phyloP scores from a whole-genome alignment of 92 coral and sea anemone species.

The Zoanthus gigantus region DNA sequence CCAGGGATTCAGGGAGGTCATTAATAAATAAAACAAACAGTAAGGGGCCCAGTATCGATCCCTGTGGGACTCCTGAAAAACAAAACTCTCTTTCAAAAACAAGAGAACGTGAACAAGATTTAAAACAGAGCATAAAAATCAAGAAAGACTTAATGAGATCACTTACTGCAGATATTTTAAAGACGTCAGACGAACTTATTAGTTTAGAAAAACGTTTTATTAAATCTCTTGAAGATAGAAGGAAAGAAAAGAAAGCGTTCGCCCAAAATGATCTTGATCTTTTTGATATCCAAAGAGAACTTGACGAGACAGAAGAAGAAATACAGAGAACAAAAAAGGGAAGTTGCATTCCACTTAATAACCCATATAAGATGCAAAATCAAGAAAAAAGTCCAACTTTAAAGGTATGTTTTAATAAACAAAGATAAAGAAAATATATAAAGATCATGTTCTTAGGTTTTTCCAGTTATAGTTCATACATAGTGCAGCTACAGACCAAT shows the following conservation, averaged over 20 bases:
- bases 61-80: too few relatives aligned
- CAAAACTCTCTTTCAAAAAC: constrained; percentile 69
- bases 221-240: constrained; percentile 72
- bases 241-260: constrained; percentile 65
- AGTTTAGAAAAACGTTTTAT: constrained; percentile 76
- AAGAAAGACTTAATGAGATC: constrained; percentile 66
- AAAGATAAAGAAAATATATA: not conserved
- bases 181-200: constrained; percentile 72
- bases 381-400: not conserved
- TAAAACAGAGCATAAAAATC: constrained; percentile 34
- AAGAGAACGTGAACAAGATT: constrained; percentile 58
- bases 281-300: constrained; percentile 70
- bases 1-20: too few relatives aligned
- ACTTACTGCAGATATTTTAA: constrained; percentile 55
- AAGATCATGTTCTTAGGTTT: not conserved
- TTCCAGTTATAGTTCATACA: too few relatives aligned
- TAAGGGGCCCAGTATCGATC: too few relatives aligned
- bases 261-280: constrained; percentile 75
- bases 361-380: not conserved
- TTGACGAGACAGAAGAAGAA: constrained; percentile 78
- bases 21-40: too few relatives aligned
- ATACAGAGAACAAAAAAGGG: constrained; percentile 57
- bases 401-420: not conserved
- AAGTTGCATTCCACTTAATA: constrained; percentile 32
- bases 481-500: not conserved